Conservation (phyloP, 2,113 vertebrate species). For the Malaclemys terrapin region DNA sequence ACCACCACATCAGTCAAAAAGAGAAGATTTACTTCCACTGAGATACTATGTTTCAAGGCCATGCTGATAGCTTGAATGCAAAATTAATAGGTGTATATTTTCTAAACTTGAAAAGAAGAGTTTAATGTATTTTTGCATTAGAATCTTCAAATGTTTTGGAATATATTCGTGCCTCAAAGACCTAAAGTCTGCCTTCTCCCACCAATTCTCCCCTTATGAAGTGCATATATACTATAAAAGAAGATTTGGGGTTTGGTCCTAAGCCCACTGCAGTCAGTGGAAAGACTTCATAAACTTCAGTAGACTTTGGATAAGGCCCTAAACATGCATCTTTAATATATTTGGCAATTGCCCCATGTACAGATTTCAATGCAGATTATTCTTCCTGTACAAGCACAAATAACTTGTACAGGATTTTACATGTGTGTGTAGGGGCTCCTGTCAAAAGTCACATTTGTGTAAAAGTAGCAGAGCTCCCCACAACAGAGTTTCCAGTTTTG, state of each 20-base stretch:
- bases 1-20: neutral
- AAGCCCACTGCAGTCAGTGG: neutral
- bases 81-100: neutral
- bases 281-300: neutral
- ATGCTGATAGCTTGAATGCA: neutral
- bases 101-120: neutral
- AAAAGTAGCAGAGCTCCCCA: neutral
- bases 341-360: rapidly evolving
- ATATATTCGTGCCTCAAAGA: neutral
- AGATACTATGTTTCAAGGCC: neutral
- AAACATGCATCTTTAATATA: neutral
- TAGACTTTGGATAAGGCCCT: neutral
- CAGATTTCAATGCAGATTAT: neutral
- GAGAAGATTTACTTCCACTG: neutral
- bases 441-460: neutral
- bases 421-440: neutral
- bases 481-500: neutral
- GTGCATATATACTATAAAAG: neutral
- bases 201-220: neutral
- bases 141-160: neutral
- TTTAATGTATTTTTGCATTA: neutral
- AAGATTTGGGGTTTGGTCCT: neutral
- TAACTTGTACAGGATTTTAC: neutral
- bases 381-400: neutral
- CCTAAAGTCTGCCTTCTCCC: neutral